These are phyloP conservation scores for Lasioglossum morio DNA, from an alignment of 2,888 invertebrate genomes.

Conservation along the genomic window DNA sequence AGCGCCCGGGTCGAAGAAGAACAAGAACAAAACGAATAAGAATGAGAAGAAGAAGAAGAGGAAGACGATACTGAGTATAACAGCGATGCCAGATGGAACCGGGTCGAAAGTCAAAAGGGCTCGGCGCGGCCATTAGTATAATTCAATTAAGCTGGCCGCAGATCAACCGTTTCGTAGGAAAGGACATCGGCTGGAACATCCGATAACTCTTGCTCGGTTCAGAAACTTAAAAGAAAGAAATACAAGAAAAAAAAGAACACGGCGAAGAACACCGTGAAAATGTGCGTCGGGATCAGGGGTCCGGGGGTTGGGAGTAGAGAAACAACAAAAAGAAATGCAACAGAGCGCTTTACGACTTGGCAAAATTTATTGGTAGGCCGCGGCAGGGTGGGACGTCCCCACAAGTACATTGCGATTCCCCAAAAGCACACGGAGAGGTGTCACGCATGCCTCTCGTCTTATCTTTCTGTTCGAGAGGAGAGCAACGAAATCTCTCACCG, in stretches of 20 bases:
- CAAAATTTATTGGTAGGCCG: constrained; percentile 81
- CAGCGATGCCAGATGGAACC: constrained; percentile 4
- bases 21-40: neutral
- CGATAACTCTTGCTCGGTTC: constrained; percentile 54
- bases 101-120: constrained; percentile 42
- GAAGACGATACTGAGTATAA: neutral
- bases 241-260: neutral
- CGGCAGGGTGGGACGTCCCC: constrained; percentile 76
- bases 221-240: neutral
- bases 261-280: neutral
- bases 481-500: constrained; percentile 60
- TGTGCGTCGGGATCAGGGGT: neutral
- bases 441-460: constrained; percentile 70
- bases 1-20: neutral
- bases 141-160: constrained; percentile 59
- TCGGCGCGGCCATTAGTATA: constrained; percentile 57
- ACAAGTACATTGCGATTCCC: constrained; percentile 81
- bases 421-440: constrained; percentile 75
- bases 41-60: neutral
- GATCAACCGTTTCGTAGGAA: constrained; percentile 37
- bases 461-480: constrained; percentile 68
- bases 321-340: neutral
- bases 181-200: constrained; percentile 47
- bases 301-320: neutral
- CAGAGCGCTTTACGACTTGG: constrained; percentile 79